A percentile compares a stretch with the other conserved stretches of the same genome.
These are phyloP conservation scores for Tetranychus cinnabarinus DNA, from an alignment of 1,140 invertebrate genomes.

Conservation along the genomic window DNA sequence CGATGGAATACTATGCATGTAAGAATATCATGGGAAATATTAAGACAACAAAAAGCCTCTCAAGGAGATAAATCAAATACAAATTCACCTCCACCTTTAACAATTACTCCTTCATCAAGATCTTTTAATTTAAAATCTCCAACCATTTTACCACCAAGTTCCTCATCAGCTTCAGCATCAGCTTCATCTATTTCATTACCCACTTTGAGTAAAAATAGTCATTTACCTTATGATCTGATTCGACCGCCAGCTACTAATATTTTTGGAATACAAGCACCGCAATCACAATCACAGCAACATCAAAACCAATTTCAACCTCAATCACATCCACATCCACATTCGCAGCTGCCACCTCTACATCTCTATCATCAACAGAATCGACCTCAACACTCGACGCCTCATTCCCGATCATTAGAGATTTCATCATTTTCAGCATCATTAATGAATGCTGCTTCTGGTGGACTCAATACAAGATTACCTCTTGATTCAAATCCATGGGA, in stretches of 20 bases:
- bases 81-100: neutral
- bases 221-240: too few relatives aligned
- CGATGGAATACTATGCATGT: conserved; percentile 98
- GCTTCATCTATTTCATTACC: neutral
- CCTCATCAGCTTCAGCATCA: neutral
- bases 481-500: conserved; percentile 12
- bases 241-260: too few relatives aligned
- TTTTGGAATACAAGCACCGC: conserved; percentile 4
- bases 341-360: too few relatives aligned
- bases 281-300: conserved; percentile 22
- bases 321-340: too few relatives aligned
- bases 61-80: conserved; percentile 16
- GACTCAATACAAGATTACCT: conserved; percentile 18
- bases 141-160: neutral
- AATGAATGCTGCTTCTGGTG: conserved; percentile 13
- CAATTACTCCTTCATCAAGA: neutral
- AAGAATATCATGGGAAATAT: conserved; percentile 88
- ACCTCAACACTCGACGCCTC: too few relatives aligned
- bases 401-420: conserved; percentile 23
- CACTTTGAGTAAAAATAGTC: too few relatives aligned
- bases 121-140: neutral
- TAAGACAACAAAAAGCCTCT: conserved; percentile 65
- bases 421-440: conserved; percentile 21
- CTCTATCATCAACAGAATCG: too few relatives aligned
- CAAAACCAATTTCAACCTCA: conserved; percentile 9